These are phyloP conservation scores for Daphoenositta chrysoptera DNA, from an alignment of 2,113 vertebrate genomes.

Conservation along the genomic window DNA sequence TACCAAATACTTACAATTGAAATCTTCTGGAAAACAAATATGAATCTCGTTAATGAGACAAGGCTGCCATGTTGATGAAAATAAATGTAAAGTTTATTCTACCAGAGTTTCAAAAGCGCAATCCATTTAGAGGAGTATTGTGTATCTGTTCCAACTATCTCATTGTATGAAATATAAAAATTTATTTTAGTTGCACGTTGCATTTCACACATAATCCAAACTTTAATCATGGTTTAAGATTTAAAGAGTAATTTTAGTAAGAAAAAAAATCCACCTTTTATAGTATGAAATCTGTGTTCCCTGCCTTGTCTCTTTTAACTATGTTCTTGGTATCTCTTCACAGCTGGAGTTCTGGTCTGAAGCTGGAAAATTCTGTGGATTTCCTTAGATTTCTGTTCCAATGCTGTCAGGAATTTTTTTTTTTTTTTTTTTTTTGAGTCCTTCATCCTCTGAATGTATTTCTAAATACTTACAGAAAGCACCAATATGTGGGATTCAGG, in stretches of 20 bases:
- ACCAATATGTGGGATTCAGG: neutral
- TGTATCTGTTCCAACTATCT: neutral
- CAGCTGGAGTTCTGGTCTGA: neutral
- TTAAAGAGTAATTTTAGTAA: neutral
- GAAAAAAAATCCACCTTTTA: neutral
- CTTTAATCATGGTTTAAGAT: neutral
- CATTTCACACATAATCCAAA: neutral
- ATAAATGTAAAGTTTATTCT: slow-evolving; percentile 47
- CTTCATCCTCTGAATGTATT: neutral
- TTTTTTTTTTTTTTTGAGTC: neutral
- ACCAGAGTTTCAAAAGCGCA: neutral
- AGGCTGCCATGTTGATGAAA: slow-evolving; percentile 42
- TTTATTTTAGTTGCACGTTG: neutral
- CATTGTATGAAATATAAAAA: neutral
- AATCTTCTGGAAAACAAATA: slow-evolving; percentile 47
- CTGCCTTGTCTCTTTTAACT: neutral
- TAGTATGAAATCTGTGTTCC: neutral
- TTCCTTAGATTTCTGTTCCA: neutral
- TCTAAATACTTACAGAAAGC: neutral
- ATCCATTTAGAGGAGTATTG: neutral
- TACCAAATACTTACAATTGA: slow-evolving; percentile 25
- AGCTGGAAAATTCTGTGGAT: neutral
- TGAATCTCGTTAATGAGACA: slow-evolving; percentile 55
- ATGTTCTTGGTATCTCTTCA: accelerated
- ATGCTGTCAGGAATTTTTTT: neutral